Percentiles rank a stretch among this genome's conserved stretches.
Evolutionary conservation across 1,140 invertebrate species (phyloP).

Genomic region (Helicoverpa armigera): DNA sequence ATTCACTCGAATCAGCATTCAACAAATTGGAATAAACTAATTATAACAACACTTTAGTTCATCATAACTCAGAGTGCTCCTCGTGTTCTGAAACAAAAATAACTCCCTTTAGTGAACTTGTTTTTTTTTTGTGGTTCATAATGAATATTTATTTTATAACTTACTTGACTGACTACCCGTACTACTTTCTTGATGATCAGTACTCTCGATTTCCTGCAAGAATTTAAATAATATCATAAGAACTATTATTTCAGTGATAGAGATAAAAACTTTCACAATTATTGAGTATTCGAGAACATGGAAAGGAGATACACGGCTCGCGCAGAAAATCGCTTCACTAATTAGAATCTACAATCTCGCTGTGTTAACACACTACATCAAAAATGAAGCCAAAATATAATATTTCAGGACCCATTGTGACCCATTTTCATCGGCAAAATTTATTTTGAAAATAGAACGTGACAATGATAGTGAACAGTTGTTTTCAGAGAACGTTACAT

Average conservation of each 20-base stretch:
- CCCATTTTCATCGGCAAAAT: no score
- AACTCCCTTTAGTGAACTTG: not conserved
- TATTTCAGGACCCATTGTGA: not conserved
- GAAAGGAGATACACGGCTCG: no score
- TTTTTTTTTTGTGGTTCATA: not conserved
- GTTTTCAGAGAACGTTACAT: no score
- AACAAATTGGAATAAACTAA: conserved; percentile 73
- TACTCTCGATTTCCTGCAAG: conserved; percentile 58
- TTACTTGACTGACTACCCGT: conserved; percentile 51
- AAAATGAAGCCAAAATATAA: no score
- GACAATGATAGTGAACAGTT: no score
- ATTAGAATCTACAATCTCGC: no score
- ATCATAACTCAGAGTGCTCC: conserved; percentile 86
- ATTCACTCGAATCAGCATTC: conserved; percentile 57
- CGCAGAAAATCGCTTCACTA: no score
- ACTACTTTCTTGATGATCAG: conserved; percentile 50
- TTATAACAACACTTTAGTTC: conserved; percentile 66
- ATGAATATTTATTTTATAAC: not conserved
- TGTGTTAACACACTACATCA: no score
- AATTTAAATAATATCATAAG: not conserved
- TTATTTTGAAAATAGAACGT: no score
- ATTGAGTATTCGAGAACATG: no score
- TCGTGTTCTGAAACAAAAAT: conserved; percentile 66
- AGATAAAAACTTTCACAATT: no score
- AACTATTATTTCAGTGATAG: no score